These are phyloP conservation scores for Brachyrhaphis roseni DNA, from an alignment of 2,797 vertebrate genomes.

Conservation along the genomic window DNA sequence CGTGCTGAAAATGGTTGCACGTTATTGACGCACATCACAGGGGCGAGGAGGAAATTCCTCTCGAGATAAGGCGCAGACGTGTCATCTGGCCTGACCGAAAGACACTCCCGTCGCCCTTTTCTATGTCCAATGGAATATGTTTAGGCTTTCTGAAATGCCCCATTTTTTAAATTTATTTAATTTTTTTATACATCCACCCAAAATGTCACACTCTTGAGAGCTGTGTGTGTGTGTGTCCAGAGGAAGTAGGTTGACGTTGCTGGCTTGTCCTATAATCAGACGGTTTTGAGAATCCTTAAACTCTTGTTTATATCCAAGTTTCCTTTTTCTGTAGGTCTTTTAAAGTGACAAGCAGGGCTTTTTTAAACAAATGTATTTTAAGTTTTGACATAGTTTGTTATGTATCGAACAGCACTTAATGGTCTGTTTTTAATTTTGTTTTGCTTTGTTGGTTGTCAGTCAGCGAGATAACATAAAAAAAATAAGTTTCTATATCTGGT, in stretches of 20 bases:
- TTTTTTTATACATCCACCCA: slow-evolving; percentile 31
- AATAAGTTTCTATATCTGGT: neutral
- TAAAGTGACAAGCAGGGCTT: neutral
- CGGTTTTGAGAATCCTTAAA: slow-evolving; percentile 35
- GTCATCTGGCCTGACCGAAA: slow-evolving; percentile 76
- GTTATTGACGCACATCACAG: slow-evolving; percentile 84
- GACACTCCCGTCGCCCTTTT: slow-evolving; percentile 70
- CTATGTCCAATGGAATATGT: slow-evolving; percentile 51
- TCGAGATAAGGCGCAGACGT: slow-evolving; percentile 80
- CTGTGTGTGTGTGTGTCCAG: slow-evolving; percentile 11
- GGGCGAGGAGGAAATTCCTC: slow-evolving; percentile 82
- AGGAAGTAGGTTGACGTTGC: slow-evolving; percentile 72
- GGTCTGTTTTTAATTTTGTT: neutral
- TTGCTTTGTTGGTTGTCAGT: neutral
- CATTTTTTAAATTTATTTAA: too few relatives aligned
- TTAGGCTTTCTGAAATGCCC: slow-evolving; percentile 64
- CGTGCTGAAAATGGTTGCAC: slow-evolving; percentile 85
- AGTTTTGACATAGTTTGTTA: neutral
- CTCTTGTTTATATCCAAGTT: slow-evolving; percentile 11
- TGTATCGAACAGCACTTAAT: neutral
- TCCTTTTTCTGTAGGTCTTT: neutral
- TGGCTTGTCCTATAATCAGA: slow-evolving; percentile 60
- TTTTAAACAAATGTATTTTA: neutral
- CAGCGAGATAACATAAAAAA: neutral
- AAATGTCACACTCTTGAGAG: slow-evolving; percentile 66